phyloP scores from a whole-genome alignment of 1,140 invertebrate genomes.

The Drosophila pachea region DNA sequence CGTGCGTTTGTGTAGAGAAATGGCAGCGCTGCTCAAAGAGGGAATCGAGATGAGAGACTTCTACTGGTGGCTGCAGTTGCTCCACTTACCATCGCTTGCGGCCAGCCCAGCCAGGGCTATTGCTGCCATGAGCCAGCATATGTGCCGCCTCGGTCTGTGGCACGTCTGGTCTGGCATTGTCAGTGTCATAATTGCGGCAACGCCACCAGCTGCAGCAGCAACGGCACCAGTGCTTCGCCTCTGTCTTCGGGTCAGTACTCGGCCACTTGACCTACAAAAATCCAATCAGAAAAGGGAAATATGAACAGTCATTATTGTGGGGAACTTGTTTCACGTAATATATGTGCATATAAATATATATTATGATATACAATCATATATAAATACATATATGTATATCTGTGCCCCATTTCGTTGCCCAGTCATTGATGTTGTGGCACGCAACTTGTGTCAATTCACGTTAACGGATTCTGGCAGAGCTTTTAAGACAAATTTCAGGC shows the following conservation, averaged over 20 bases:
- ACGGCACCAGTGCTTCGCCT: neutral
- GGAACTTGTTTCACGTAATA: constrained; percentile 47
- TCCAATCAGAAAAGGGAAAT: constrained; percentile 23
- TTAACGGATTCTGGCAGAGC: constrained; percentile 2
- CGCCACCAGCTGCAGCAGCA: neutral
- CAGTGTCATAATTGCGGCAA: constrained; percentile 38
- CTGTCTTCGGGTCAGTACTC: constrained; percentile 11
- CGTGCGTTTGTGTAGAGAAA: constrained; percentile 63
- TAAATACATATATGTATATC: neutral
- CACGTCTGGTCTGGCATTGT: constrained; percentile 46
- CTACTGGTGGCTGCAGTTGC: neutral
- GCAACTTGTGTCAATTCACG: neutral
- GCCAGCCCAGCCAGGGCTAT: constrained; percentile 35
- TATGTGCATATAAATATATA: constrained; percentile 7
- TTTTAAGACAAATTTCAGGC: neutral
- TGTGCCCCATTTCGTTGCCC: neutral
- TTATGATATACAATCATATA: neutral
- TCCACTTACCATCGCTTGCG: constrained; percentile 51
- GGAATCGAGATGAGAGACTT: neutral
- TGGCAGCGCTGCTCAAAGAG: constrained; percentile 49
- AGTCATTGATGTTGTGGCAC: constrained; percentile 2
- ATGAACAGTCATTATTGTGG: constrained; percentile 60
- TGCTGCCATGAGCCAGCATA: constrained; percentile 62
- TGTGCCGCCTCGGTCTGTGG: constrained; percentile 27
- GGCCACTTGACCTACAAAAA: constrained; percentile 63